phyloP scores from a whole-genome alignment of 1,140 invertebrate species.

The Apolygus lucorum region DNA sequence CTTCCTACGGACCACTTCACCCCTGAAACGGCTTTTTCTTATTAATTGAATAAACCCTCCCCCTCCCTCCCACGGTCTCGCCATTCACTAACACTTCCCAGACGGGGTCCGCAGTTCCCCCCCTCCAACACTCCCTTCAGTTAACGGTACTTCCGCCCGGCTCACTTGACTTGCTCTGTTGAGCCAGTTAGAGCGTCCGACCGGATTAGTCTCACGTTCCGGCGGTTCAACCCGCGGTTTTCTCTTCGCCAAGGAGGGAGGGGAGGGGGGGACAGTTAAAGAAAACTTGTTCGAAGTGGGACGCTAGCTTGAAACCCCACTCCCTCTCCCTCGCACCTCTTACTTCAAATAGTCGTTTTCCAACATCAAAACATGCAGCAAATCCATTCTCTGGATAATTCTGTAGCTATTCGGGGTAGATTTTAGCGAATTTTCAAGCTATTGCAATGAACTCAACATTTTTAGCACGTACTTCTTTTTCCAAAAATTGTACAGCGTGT shows the following conservation, averaged over 20 bases:
- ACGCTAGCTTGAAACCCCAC: too few relatives aligned
- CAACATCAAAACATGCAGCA: too few relatives aligned
- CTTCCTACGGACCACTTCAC: neutral
- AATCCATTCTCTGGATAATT: too few relatives aligned
- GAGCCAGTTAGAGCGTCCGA: neutral
- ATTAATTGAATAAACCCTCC: slow-evolving; percentile 8
- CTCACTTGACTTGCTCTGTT: neutral
- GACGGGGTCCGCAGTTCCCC: neutral
- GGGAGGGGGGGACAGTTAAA: neutral
- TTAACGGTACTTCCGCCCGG: too few relatives aligned
- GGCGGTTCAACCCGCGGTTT: neutral
- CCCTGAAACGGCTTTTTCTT: neutral
- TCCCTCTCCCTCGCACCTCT: too few relatives aligned
- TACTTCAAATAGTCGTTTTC: too few relatives aligned
- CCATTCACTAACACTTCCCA: neutral
- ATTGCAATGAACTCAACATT: too few relatives aligned
- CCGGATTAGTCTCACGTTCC: neutral
- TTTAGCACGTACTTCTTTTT: too few relatives aligned
- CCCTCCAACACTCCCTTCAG: too few relatives aligned
- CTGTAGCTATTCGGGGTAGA: too few relatives aligned
- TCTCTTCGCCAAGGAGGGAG: neutral
- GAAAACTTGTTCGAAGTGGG: neutral
- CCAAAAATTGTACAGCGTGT: too few relatives aligned
- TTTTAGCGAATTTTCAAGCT: too few relatives aligned
- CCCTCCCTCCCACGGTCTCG: neutral